phyloP scores from a whole-genome alignment of 2,113 vertebrate genomes.

The Leuciscus idus region DNA sequence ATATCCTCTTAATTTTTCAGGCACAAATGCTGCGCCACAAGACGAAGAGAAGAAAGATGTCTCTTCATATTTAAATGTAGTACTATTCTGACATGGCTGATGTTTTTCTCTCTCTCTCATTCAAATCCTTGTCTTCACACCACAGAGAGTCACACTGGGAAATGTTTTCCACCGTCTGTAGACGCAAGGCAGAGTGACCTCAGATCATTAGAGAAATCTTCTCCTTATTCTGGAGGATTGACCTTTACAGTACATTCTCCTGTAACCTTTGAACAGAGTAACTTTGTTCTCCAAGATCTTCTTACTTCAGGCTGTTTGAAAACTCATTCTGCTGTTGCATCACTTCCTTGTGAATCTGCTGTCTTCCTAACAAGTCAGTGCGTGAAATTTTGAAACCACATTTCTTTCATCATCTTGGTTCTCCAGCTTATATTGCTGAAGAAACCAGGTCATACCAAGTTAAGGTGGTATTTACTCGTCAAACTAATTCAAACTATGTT shows the following conservation, averaged over 20 bases:
- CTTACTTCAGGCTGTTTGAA: not conserved
- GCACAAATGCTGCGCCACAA: slow-evolving; percentile 50
- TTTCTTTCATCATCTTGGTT: not conserved
- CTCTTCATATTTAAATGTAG: slow-evolving; percentile 1
- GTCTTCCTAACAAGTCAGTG: not conserved
- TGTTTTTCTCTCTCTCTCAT: slow-evolving; percentile 1
- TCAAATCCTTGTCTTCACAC: not conserved
- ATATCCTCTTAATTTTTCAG: slow-evolving; percentile 59
- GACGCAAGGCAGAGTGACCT: not conserved
- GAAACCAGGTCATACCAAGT: not conserved
- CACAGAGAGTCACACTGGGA: not conserved
- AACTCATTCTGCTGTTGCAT: not conserved
- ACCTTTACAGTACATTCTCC: slow-evolving; percentile 11
- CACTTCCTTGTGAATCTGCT: not conserved
- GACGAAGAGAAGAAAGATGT: slow-evolving; percentile 25
- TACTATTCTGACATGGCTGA: slow-evolving; percentile 36
- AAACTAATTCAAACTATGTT: not conserved
- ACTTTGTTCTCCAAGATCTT: not conserved
- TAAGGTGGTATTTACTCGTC: not conserved
- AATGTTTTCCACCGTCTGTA: slow-evolving; percentile 6
- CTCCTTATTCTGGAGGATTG: not conserved
- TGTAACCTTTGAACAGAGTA: not conserved
- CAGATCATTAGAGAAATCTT: slow-evolving; percentile 1
- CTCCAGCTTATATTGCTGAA: not conserved
- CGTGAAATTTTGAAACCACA: not conserved